Percentiles rank a stretch among this genome's conserved stretches.
Evolutionary conservation across 2,113 vertebrate genomes (phyloP).

Genomic region (Xerus inauris): DNA sequence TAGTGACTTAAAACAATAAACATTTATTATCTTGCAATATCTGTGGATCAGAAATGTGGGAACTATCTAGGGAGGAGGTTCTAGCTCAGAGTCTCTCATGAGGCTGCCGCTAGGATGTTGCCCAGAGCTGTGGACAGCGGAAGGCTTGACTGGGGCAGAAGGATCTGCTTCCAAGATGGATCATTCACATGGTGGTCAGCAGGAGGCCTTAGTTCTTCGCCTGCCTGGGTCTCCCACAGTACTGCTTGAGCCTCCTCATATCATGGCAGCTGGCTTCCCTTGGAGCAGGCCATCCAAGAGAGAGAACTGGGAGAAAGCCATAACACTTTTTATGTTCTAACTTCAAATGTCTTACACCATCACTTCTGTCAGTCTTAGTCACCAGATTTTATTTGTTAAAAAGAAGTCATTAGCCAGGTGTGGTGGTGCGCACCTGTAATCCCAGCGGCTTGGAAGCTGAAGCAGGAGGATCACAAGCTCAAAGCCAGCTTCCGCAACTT

Average conservation of each 20-base stretch:
- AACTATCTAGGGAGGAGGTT: not conserved
- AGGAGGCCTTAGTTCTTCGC: not conserved
- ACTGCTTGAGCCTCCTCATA: not conserved
- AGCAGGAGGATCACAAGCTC: too few relatives aligned
- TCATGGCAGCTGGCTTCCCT: not conserved
- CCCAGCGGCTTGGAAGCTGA: too few relatives aligned
- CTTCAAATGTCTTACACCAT: not conserved
- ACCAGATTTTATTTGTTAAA: not conserved
- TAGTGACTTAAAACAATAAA: not conserved
- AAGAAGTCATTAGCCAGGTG: not conserved
- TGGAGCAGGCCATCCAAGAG: not conserved
- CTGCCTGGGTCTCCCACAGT: not conserved
- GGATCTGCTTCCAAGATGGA: not conserved
- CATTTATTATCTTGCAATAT: not conserved
- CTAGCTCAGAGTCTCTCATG: not conserved
- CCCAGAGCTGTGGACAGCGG: not conserved
- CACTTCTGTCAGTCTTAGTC: not conserved
- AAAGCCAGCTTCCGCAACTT: too few relatives aligned
- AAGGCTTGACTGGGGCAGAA: not conserved
- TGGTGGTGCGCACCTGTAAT: too few relatives aligned
- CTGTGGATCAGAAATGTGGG: not conserved
- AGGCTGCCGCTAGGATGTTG: not conserved
- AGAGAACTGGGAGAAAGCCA: not conserved
- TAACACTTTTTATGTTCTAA: not conserved
- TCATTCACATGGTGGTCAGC: not conserved